Evolutionary conservation across 2,113 vertebrate genomes (phyloP).

Genomic region (Desmodus rotundus): DNA sequence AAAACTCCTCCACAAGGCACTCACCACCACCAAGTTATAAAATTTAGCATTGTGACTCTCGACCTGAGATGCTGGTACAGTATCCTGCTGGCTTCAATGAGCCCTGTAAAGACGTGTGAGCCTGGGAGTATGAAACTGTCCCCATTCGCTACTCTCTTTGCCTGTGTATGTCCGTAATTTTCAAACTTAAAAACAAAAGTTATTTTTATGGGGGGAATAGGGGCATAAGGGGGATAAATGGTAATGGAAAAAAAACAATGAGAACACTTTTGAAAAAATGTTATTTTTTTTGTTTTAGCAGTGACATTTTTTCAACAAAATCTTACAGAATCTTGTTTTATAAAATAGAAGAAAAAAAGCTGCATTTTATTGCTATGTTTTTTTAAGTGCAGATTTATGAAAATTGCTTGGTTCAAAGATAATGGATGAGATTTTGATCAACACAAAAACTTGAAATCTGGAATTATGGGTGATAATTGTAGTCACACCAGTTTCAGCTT

Average conservation of each 20-base stretch:
- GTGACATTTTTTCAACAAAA: not conserved
- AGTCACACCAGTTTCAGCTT: not conserved
- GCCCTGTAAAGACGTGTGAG: not conserved
- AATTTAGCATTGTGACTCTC: not conserved
- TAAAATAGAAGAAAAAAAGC: not conserved
- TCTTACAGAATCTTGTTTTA: not conserved
- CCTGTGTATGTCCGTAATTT: not conserved
- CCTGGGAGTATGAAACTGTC: not conserved
- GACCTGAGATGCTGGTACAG: not conserved
- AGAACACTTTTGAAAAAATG: not conserved
- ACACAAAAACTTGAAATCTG: not conserved
- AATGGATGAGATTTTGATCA: not conserved
- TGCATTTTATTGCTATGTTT: not conserved
- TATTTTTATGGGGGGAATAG: no score
- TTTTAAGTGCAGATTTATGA: slow-evolving; percentile 8
- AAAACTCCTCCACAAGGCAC: not conserved
- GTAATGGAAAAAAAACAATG: no score
- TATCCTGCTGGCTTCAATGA: not conserved
- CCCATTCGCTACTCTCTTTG: not conserved
- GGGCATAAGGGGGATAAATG: no score
- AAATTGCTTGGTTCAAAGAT: not conserved
- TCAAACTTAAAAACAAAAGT: slow-evolving; percentile 11
- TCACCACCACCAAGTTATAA: not conserved
- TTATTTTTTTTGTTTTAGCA: slow-evolving; percentile 22
- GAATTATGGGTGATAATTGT: not conserved